These are phyloP conservation scores for Sebastes oblongus DNA, from an alignment of 2,797 vertebrate genomes.

Conservation along the genomic window DNA sequence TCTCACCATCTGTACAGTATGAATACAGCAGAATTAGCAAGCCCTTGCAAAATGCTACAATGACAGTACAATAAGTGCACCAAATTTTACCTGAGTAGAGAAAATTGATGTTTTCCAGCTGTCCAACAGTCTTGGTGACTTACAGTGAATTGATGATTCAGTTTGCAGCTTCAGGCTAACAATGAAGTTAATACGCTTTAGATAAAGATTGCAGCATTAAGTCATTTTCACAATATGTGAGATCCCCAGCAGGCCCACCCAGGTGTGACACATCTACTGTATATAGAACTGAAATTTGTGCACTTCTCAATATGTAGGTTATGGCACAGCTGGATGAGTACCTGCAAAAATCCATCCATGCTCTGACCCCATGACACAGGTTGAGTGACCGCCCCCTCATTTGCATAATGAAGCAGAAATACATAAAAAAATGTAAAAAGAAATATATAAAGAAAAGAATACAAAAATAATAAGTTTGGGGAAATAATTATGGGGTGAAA, in stretches of 20 bases:
- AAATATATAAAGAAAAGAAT: too few relatives aligned
- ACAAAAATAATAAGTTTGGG: too few relatives aligned
- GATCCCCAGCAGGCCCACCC: background rate
- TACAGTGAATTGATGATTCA: background rate
- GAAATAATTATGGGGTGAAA: too few relatives aligned
- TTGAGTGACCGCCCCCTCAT: too few relatives aligned
- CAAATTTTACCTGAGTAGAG: constrained; percentile 5
- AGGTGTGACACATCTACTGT: background rate
- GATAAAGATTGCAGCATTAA: background rate
- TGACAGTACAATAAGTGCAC: background rate
- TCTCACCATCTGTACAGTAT: constrained; percentile 24
- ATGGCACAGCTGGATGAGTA: background rate
- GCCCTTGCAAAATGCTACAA: background rate
- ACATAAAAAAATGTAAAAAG: too few relatives aligned
- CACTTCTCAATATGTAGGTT: background rate
- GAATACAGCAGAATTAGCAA: constrained; percentile 16
- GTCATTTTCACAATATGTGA: background rate
- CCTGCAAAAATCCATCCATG: too few relatives aligned
- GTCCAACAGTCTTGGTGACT: background rate
- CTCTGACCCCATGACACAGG: too few relatives aligned
- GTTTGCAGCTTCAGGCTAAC: background rate
- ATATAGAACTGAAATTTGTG: background rate
- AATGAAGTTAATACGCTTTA: background rate
- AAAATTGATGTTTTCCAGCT: background rate
- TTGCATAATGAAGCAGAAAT: too few relatives aligned